These are phyloP conservation scores for Brachionichthys hirsutus DNA, from an alignment of 2,113 vertebrate genomes.

Conservation along the genomic window DNA sequence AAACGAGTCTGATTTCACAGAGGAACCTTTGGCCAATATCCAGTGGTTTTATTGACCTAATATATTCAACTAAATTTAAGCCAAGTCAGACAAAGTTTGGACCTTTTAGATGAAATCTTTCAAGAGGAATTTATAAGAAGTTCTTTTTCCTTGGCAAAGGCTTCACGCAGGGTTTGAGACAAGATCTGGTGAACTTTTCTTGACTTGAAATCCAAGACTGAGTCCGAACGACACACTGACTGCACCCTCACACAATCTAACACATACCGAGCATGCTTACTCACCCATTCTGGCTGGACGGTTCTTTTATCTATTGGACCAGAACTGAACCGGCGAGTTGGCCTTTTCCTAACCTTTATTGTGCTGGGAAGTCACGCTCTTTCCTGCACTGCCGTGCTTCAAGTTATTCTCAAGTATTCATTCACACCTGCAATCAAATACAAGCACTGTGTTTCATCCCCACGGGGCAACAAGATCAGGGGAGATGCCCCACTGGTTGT, in stretches of 20 bases:
- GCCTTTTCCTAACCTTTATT: constrained; percentile 41
- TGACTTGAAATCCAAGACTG: constrained; percentile 54
- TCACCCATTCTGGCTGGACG: constrained; percentile 33
- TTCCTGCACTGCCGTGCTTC: constrained; percentile 16
- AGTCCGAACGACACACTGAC: constrained; percentile 35
- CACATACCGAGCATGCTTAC: constrained; percentile 35
- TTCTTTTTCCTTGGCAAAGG: constrained; percentile 42
- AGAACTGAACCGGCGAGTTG: constrained; percentile 24
- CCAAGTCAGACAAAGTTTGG: constrained; percentile 19
- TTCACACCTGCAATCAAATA: constrained; percentile 48
- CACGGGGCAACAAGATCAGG: constrained; percentile 37
- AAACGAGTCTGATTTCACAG: constrained; percentile 17
- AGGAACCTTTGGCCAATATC: constrained; percentile 16
- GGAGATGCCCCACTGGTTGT: constrained; percentile 29
- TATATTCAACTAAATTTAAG: constrained; percentile 8
- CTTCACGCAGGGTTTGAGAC: constrained; percentile 26
- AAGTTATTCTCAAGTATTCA: constrained; percentile 37
- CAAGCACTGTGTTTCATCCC: constrained; percentile 32
- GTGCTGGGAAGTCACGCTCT: constrained; percentile 16
- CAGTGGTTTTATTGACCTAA: constrained; percentile 7
- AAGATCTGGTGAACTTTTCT: constrained; percentile 54
- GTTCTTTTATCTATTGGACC: constrained; percentile 42
- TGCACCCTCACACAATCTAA: constrained; percentile 1
- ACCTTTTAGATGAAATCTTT: constrained; percentile 40
- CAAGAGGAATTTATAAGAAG: constrained; percentile 24